Evolutionary conservation across 2,797 vertebrate genomes (phyloP), one percentile per base, ranked within the genome.

Genomic region (Sternarchorhynchus goeldii): DNA sequence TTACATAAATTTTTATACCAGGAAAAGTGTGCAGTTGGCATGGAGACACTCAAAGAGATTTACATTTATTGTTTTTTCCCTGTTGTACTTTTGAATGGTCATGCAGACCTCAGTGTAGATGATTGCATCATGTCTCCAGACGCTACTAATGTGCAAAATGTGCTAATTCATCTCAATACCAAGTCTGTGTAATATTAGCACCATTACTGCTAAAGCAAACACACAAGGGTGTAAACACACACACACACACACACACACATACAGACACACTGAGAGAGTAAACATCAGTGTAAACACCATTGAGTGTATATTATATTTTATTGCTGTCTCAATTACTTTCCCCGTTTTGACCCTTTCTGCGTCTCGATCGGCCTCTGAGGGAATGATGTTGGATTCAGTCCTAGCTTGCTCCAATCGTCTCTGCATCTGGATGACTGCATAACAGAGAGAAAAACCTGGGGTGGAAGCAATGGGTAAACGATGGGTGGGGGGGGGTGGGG

Each of bases 201-300:
- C 75, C 41, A 10, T 4, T 5, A 0, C 75, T 85, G 84, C 85
- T 84, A 80, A 81, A 83, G 70, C 83, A 70, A 78, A 69, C 45
- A 34, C 36, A 29, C 36, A 45, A 10, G 41, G 7, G 6, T 29
- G 18, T 16, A 45, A 25, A 58, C 20, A 79, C 72, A 29, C 20
- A 56, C 56, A 59, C 68, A 17, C 80, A 79, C 29, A 67, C 39
- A 56, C 17, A 63, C 14, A n/a, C 10, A 76, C 18, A 76, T 53
- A 75, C 6, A 63, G n/a, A 50, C 65, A 55, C 53, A 39, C 12
- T 50, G 18, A 57, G 55, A 65, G 70, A 78, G 59, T 60, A 83
- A 55, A 81, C 74, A 86, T 87, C 82, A 65, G 81, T 82, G 77
- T 78, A 60, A 5, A 62, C 72, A n/a, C 25, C 70, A 29, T 41